phyloP scores from a whole-genome alignment of 2,113 vertebrate genomes.

The Lasiurus cinereus region DNA sequence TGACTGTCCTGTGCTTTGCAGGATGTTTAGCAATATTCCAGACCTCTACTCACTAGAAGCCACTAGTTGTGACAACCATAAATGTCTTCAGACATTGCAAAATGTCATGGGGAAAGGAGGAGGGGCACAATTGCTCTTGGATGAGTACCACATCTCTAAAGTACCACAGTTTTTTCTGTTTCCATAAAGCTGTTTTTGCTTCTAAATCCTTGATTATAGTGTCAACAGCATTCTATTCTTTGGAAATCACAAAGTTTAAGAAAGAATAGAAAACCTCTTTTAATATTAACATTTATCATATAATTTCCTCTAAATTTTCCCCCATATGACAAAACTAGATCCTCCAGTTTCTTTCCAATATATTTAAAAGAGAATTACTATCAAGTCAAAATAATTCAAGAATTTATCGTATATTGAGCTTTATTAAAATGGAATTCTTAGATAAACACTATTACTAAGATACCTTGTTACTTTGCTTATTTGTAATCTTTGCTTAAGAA shows the following conservation, averaged over 20 bases:
- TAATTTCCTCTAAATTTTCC: background rate
- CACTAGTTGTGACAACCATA: background rate
- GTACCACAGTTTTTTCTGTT: background rate
- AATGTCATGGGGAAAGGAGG: background rate
- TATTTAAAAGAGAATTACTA: background rate
- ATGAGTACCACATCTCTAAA: background rate
- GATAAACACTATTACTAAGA: background rate
- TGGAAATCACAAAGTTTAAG: background rate
- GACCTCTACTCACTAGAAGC: background rate
- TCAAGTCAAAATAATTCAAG: background rate
- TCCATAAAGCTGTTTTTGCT: background rate
- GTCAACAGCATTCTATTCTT: background rate
- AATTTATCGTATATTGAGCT: background rate
- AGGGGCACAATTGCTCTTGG: background rate
- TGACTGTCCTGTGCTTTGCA: background rate
- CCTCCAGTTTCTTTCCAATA: background rate
- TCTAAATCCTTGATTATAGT: background rate
- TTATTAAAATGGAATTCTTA: background rate
- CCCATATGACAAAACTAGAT: background rate
- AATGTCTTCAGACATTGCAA: background rate
- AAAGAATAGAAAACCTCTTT: background rate
- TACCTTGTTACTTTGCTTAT: background rate
- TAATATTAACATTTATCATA: background rate
- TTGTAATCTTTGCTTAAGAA: background rate
- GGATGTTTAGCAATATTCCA: background rate